Evolutionary conservation across 2,888 invertebrate species (phyloP).

Genomic region (Caenorhabditis sp.): DNA sequence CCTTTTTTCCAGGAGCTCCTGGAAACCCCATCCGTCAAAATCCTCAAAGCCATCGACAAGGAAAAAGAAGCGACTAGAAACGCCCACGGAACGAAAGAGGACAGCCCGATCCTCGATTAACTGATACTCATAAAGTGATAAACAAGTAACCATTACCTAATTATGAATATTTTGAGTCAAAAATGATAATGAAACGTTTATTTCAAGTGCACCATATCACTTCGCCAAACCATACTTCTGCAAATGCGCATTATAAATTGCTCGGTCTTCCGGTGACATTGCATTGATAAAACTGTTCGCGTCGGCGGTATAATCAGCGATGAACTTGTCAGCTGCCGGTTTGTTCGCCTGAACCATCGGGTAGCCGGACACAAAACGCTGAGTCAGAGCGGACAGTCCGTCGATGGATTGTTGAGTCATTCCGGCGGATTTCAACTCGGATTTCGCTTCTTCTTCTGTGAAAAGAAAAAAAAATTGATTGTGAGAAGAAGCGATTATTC

Average conservation of each 20-base stretch:
- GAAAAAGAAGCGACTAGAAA: background rate
- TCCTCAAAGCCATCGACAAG: background rate
- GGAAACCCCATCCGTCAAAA: background rate
- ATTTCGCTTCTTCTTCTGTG: background rate
- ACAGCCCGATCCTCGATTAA: no score
- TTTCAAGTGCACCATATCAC: no score
- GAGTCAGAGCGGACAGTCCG: background rate
- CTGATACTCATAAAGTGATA: no score
- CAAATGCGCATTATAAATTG: conserved; percentile 13
- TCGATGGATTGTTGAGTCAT: background rate
- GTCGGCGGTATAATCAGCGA: conserved; percentile 17
- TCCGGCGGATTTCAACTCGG: background rate
- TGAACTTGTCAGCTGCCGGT: conserved; percentile 10
- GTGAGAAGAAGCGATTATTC: no score
- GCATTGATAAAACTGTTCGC: conserved; percentile 24
- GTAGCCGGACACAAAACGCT: background rate
- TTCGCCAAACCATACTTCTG: conserved; percentile 36
- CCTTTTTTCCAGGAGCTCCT: background rate
- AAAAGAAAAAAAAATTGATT: no score
- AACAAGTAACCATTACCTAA: no score
- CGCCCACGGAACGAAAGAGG: no score
- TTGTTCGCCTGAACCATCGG: conserved; percentile 2
- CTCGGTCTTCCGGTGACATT: conserved; percentile 25
- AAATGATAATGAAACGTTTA: no score
- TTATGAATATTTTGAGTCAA: no score